Evolutionary conservation across 2,888 invertebrate species (phyloP).

Genomic region (Amorpha juglandis): DNA sequence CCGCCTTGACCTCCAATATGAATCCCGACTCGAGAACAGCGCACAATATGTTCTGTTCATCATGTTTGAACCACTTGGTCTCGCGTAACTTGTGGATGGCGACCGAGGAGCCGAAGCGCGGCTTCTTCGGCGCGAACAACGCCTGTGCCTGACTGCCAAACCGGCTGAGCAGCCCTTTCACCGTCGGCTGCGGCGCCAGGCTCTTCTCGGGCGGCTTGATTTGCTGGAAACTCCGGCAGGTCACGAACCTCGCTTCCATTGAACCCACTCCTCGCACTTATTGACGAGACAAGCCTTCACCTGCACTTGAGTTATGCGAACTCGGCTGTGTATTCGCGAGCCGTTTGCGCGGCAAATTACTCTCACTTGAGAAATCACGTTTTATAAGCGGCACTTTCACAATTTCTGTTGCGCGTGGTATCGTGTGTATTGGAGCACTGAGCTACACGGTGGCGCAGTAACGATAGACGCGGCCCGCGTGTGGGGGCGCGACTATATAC

Average conservation of each 20-base stretch:
- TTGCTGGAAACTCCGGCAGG: conserved; percentile 83
- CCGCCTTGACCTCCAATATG: conserved; percentile 86
- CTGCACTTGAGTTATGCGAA: conserved; percentile 55
- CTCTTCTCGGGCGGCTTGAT: conserved; percentile 83
- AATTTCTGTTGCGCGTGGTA: conserved; percentile 72
- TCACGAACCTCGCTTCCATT: conserved; percentile 85
- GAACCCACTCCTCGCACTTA: conserved; percentile 73
- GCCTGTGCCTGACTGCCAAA: conserved; percentile 84
- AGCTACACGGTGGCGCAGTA: conserved; percentile 65
- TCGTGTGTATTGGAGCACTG: conserved; percentile 53
- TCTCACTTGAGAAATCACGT: conserved; percentile 78
- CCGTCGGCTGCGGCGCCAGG: conserved; percentile 78
- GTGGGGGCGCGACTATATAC: conserved; percentile 65
- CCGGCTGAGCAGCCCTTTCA: conserved; percentile 80
- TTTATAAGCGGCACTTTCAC: conserved; percentile 78
- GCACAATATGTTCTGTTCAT: conserved; percentile 88
- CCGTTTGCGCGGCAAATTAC: conserved; percentile 58
- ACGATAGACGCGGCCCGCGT: conserved; percentile 80
- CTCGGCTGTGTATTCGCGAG: conserved; percentile 37
- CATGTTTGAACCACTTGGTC: conserved; percentile 90
- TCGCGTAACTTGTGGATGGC: conserved; percentile 89
- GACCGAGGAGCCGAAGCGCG: conserved; percentile 86
- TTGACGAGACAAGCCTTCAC: conserved; percentile 67
- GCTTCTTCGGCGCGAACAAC: conserved; percentile 80
- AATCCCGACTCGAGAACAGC: conserved; percentile 89